phyloP scores from a whole-genome alignment of 2,797 vertebrate species.

The Protosalanx chinensis region DNA sequence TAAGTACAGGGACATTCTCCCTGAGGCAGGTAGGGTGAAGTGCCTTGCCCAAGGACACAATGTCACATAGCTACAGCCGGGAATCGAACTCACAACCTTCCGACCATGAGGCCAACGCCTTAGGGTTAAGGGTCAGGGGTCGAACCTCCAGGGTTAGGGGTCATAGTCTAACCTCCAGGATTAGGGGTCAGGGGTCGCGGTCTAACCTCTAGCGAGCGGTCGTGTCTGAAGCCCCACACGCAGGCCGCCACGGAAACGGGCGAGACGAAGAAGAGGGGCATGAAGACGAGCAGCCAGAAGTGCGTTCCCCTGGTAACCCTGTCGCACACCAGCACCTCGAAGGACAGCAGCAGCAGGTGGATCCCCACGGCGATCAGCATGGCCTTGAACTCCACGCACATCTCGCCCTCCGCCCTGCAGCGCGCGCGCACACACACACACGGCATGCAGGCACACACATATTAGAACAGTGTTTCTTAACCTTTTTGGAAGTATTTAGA shows the following conservation, averaged over 20 bases:
- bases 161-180: too few species aligned
- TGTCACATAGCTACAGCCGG: too few species aligned
- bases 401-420: slow-evolving; percentile 94
- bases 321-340: slow-evolving; percentile 96
- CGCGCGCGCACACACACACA: background rate
- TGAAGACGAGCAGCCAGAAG: slow-evolving; percentile 97
- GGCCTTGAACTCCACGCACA: slow-evolving; percentile 97
- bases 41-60: too few species aligned
- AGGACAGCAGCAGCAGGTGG: slow-evolving; percentile 93
- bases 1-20: too few species aligned
- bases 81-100: too few species aligned
- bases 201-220: slow-evolving; percentile 90
- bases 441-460: background rate
- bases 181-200: background rate
- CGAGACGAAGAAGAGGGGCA: slow-evolving; percentile 97
- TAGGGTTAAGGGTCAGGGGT: too few species aligned
- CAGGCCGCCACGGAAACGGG: slow-evolving; percentile 96
- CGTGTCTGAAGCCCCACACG: slow-evolving; percentile 97
- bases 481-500: too few species aligned
- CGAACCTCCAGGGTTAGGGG: background rate
- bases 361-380: slow-evolving; percentile 98
- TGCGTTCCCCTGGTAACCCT: slow-evolving; percentile 86
- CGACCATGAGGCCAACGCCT: too few species aligned
- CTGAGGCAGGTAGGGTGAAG: too few species aligned
- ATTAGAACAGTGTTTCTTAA: too few species aligned